phyloP scores from a whole-genome alignment of 2,888 invertebrate species.

The Scaptomyza cyrtandrae region DNA sequence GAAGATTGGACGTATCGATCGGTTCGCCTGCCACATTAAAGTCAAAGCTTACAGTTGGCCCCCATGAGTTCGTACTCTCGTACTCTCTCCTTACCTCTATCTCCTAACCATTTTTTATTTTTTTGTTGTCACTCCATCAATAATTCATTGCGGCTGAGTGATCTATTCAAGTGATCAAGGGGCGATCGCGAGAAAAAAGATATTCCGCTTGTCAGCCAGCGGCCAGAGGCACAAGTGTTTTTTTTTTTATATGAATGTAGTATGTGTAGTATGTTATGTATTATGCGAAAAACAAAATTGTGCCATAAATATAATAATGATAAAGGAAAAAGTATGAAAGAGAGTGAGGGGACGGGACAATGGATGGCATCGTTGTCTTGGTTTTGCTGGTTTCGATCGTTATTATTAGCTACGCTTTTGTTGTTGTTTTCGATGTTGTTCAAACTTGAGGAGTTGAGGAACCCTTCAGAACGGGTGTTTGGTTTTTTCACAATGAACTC shows the following conservation, averaged over 20 bases:
- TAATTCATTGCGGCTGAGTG: conserved; percentile 74
- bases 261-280: conserved; percentile 3
- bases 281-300: conserved; percentile 68
- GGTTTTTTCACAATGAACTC: conserved; percentile 66
- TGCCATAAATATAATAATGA: conserved; percentile 79
- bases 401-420: conserved; percentile 46
- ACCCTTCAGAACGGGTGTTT: conserved; percentile 75
- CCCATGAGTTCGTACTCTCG: conserved; percentile 3
- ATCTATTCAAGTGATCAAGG: conserved; percentile 62
- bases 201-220: conserved; percentile 74
- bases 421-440: not conserved
- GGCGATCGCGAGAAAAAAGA: conserved; percentile 75
- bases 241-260: conserved; percentile 45
- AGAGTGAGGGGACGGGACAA: conserved; percentile 23
- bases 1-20: conserved; percentile 46
- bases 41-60: conserved; percentile 51
- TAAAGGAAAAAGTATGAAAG: conserved; percentile 36
- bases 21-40: conserved; percentile 72
- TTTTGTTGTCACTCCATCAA: conserved; percentile 61
- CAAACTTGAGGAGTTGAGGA: conserved; percentile 47
- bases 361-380: conserved; percentile 21
- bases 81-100: not conserved
- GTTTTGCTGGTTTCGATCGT: conserved; percentile 54
- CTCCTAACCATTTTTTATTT: conserved; percentile 6
- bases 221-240: conserved; percentile 66